phyloP scores from a whole-genome alignment of 2,113 vertebrate species.

The Hippocampus comes region DNA sequence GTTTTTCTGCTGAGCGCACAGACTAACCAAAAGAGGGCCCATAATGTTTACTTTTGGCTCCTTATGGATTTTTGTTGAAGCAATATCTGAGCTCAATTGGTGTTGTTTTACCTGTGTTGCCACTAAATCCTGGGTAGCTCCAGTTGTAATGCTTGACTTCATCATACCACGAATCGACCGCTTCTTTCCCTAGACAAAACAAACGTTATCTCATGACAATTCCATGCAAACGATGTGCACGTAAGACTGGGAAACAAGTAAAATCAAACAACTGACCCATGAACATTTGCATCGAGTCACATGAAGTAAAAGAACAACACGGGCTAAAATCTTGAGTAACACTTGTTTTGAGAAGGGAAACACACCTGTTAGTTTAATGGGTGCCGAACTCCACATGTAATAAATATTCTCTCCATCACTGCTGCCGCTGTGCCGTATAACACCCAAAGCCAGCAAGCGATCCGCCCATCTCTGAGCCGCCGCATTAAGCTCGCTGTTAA shows the following conservation, averaged over 20 bases:
- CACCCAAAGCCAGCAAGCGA: slow-evolving; percentile 21
- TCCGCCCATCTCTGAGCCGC: slow-evolving; percentile 68
- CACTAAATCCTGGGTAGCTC: slow-evolving; percentile 16
- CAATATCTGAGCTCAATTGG: not conserved
- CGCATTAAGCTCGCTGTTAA: slow-evolving; percentile 36
- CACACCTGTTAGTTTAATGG: slow-evolving; percentile 43
- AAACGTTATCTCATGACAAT: not conserved
- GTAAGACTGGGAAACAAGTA: not conserved
- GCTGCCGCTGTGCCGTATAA: slow-evolving; percentile 54
- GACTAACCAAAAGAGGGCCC: too few species aligned
- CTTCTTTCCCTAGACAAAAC: slow-evolving; percentile 47
- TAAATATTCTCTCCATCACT: slow-evolving; percentile 68
- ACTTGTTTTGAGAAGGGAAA: not conserved
- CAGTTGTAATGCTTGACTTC: slow-evolving; percentile 66
- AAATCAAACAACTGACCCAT: not conserved
- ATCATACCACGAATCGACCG: slow-evolving; percentile 60
- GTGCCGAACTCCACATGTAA: slow-evolving; percentile 20
- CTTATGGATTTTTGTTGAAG: not conserved
- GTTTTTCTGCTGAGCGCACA: too few species aligned
- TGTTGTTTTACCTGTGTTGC: slow-evolving; percentile 40
- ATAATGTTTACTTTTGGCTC: not conserved
- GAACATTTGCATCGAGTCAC: not conserved
- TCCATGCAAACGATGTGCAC: not conserved
- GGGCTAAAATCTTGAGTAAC: not conserved
- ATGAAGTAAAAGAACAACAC: not conserved